A percentile compares a stretch with the other conserved stretches of the same genome.
Conservation (phyloP, 2,113 vertebrate genomes). For the Pteronura brasiliensis region DNA sequence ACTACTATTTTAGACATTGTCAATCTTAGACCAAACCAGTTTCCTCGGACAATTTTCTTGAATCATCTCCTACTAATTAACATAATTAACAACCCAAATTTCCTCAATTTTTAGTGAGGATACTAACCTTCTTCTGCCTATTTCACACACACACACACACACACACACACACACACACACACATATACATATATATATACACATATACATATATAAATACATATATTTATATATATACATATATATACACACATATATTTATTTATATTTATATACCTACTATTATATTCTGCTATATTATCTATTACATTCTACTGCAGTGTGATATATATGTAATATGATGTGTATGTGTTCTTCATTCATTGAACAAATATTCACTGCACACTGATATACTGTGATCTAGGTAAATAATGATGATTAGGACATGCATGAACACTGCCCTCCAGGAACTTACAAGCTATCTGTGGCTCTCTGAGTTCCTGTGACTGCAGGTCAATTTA, state of each 20-base stretch:
- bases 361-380: not conserved
- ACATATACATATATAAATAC: not conserved
- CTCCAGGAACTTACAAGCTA: not conserved
- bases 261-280: not conserved
- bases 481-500: not conserved
- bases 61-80: not conserved
- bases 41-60: not conserved
- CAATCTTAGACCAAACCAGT: not conserved
- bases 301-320: not conserved
- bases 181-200: not conserved
- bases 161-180: not conserved
- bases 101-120: not conserved
- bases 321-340: not conserved
- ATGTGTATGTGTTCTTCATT: not conserved
- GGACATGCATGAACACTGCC: not conserved
- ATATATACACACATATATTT: not conserved
- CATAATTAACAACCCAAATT: not conserved
- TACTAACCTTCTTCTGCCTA: not conserved
- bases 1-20: not conserved
- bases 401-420: not conserved
- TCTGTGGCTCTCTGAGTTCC: not conserved
- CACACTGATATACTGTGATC: not conserved
- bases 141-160: not conserved
- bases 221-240: not conserved
- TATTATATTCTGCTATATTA: not conserved